Conservation (phyloP, 2,797 vertebrate species). For the Enoplosus armatus region DNA sequence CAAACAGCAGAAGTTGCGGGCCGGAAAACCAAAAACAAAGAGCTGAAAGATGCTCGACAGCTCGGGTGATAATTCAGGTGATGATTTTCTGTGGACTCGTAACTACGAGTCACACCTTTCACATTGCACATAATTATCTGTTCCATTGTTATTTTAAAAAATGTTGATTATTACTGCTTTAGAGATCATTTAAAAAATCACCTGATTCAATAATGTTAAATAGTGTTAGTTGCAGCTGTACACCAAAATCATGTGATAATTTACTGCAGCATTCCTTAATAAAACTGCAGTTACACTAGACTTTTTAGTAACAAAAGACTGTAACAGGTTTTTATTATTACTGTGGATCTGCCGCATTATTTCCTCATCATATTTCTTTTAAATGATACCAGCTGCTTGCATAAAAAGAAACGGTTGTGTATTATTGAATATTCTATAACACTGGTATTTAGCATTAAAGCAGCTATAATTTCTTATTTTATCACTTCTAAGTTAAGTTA, state of each 20-base stretch:
- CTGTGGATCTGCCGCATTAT: neutral
- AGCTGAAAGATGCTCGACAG: neutral
- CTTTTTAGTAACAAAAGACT: neutral
- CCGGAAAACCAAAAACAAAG: neutral
- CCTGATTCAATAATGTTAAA: neutral
- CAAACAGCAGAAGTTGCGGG: neutral
- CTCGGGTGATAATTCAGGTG: neutral
- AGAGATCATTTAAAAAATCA: neutral
- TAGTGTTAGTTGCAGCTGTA: neutral
- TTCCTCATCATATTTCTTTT: constrained; percentile 8
- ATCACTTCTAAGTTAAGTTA: constrained; percentile 15
- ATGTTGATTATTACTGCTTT: neutral
- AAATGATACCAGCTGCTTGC: constrained; percentile 31
- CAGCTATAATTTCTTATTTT: constrained; percentile 24
- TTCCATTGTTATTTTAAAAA: neutral
- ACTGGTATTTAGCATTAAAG: constrained; percentile 25
- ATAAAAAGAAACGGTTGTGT: constrained; percentile 28
- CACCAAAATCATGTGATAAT: neutral
- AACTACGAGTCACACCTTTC: neutral
- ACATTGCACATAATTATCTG: neutral
- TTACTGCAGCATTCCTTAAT: neutral
- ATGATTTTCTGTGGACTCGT: neutral
- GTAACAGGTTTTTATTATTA: constrained; percentile 3
- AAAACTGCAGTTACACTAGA: neutral
- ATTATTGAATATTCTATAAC: constrained; percentile 23